Percentiles rank a stretch among this genome's conserved stretches.
phyloP scores from a whole-genome alignment of 2,113 vertebrate genomes.

The Zapornia atra region DNA sequence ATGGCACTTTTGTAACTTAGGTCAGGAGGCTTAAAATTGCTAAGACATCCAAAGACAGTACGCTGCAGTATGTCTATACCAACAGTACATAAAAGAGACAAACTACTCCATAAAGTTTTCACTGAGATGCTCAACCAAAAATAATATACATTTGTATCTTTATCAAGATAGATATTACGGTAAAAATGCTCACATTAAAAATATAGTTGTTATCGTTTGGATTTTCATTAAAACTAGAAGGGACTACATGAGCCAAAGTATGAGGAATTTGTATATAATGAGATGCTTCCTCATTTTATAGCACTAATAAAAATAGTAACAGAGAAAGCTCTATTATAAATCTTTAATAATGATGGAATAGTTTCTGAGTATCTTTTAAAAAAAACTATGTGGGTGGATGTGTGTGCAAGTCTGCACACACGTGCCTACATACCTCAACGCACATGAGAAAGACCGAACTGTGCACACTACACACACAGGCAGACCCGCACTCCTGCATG shows the following conservation, averaged over 20 bases:
- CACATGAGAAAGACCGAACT: not conserved
- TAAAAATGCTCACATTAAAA: slow-evolving; percentile 69
- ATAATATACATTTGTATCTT: slow-evolving; percentile 62
- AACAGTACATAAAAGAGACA: slow-evolving; percentile 28
- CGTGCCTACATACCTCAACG: not conserved
- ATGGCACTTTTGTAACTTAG: slow-evolving; percentile 61
- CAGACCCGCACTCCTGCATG: not conserved
- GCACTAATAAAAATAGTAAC: slow-evolving; percentile 62
- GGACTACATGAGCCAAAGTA: slow-evolving; percentile 32
- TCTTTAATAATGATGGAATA: slow-evolving; percentile 7
- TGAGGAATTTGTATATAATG: slow-evolving; percentile 13
- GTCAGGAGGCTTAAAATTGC: slow-evolving; percentile 28
- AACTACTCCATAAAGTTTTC: slow-evolving; percentile 55
- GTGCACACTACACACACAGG: not conserved
- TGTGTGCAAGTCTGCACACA: slow-evolving; percentile 19
- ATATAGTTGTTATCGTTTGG: slow-evolving; percentile 50
- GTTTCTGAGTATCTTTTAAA: slow-evolving; percentile 1
- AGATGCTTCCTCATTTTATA: slow-evolving; percentile 56
- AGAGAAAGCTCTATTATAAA: slow-evolving; percentile 58
- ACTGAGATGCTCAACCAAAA: slow-evolving; percentile 67
- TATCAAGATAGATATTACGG: slow-evolving; percentile 66
- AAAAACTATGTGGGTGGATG: not conserved
- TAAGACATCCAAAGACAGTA: slow-evolving; percentile 22
- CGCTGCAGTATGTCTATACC: not conserved
- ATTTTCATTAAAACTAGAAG: slow-evolving; percentile 47